These are phyloP conservation scores for Leptinotarsa rubiginosa DNA, from an alignment of 2,888 invertebrate genomes.

Conservation along the genomic window DNA sequence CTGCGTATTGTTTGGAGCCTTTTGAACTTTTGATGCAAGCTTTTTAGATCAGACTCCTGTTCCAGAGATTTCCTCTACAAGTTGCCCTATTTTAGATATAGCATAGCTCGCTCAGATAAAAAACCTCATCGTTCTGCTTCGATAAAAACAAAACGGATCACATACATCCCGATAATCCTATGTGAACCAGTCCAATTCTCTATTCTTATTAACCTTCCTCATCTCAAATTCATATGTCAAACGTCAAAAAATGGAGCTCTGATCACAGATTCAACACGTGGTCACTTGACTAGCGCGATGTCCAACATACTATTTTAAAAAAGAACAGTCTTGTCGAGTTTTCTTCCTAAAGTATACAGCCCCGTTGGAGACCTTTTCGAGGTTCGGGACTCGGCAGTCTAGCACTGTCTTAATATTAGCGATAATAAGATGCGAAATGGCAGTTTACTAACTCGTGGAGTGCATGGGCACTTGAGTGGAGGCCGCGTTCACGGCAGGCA, in stretches of 20 bases:
- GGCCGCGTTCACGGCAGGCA: slow-evolving; percentile 49
- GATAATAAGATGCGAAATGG: slow-evolving; percentile 33
- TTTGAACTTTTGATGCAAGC: too few species aligned
- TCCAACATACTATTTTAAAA: slow-evolving; percentile 44
- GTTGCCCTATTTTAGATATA: slow-evolving; percentile 36
- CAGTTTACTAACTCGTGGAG: slow-evolving; percentile 67
- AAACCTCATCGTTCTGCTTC: slow-evolving; percentile 47
- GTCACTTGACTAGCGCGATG: slow-evolving; percentile 67
- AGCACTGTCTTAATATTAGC: slow-evolving; percentile 27
- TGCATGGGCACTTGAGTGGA: slow-evolving; percentile 72
- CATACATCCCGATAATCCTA: slow-evolving; percentile 59
- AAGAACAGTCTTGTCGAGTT: slow-evolving; percentile 50
- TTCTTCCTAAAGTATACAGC: slow-evolving; percentile 14
- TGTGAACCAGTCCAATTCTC: slow-evolving; percentile 61
- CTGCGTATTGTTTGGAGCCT: too few species aligned
- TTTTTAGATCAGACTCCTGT: neutral
- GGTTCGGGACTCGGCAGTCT: slow-evolving; percentile 33
- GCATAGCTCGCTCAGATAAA: slow-evolving; percentile 45
- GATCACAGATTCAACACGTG: slow-evolving; percentile 66
- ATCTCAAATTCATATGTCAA: slow-evolving; percentile 19
- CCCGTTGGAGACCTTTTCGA: slow-evolving; percentile 1
- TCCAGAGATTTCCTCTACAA: slow-evolving; percentile 31
- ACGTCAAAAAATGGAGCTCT: slow-evolving; percentile 63
- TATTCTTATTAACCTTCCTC: slow-evolving; percentile 27
- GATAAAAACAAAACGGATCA: slow-evolving; percentile 58